Base-by-base conservation (phyloP, 2,888 invertebrate genomes). In the Dermolepida albohirtum region DNA sequence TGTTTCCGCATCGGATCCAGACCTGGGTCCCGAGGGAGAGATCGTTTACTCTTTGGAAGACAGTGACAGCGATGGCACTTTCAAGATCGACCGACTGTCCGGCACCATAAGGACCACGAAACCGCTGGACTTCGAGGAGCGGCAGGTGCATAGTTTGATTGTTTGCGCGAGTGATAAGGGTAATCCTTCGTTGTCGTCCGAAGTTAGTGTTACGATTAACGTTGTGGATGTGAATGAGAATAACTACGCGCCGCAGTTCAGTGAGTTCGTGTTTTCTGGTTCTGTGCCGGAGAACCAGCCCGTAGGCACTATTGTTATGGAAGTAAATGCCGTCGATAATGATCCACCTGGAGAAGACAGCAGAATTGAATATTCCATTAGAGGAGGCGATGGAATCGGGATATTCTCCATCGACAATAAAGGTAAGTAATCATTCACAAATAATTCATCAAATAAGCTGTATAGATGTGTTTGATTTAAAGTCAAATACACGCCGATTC, bases 211-310 rank as follows among this genome's bases (percentile, higher is more conserved):
- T 40, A 88, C 92, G 62, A 89, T 98, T 64, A 95, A 96, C 84
- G 89, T 95, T 70, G 92, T 94, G 74, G 97, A 98, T 84, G 97
- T 97, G 14, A 96, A 98, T 84, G 97, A 97, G 84, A 97, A 97
- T 84, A 86, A 90, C 66, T 89, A 91, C 83, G 87, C 95, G 64
- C 96, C 97, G 1, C 85, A 86, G 73, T 97, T 97, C 83, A 87
- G 88, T 63, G 94, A 93, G 81, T 92, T 92, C 78, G 94, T 95
- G 73, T 85, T 92, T 71, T 84, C 87, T 70, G 93, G 92, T 59
- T 86, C 85, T 74, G 92, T 97, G 71, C 85, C 84, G 67, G 97
- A 98, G 85, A 96, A 95, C 83, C 88, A 89, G 77, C 89, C 92
- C 5, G 86, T 90, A 49, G 94, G 93, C 65, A 89, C 93, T 2